Base-by-base conservation (phyloP, 2,797 vertebrate genomes). In the Perdix hodgsoniae region DNA sequence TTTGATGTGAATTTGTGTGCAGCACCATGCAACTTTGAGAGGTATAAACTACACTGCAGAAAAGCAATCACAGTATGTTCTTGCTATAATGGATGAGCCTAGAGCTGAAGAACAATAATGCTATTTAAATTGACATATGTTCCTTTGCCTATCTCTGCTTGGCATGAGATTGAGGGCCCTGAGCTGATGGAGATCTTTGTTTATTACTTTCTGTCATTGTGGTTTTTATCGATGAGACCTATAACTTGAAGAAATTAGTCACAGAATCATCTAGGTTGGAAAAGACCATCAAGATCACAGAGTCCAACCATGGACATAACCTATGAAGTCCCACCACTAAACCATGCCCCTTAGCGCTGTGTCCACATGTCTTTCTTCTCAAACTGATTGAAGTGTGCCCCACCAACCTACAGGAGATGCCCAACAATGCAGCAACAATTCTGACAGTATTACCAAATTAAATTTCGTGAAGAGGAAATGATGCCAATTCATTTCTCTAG, bases 401-500 rank as follows among this genome's bases (percentile, higher is more conserved):
- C 54, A n/a, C 45, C 59, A 78, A 69, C 54, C 17, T 17, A 24
- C 27, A 90, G 6, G 11, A 31, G n/a, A 18, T 63, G 23, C 26
- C 16, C n/a, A 35, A 24, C 14, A 33, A 5, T 2, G 10, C 7
- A 33, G 47, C 37, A 80, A 19, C 57, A 45, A 6, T 37, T 82
- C 56, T 64, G 52, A 82, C 23, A 73, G n/a, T 2, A 27, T 52
- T 26, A 37, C 9, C 56, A 22, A 37, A 50, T 27, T 15, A 37
- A 76, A 27, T 64, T 45, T 1, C 0, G 8, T 35, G 22, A 63
- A 64, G 14, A 86, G 49, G 7, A 74, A 14, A 72, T 0, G 0
- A 45, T 33, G 6, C 35, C 72, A 19, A 19, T 64, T 70, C 1
- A 56, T 56, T 56, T 50, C 76, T 23, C 29, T 52, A 42, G 64